A percentile compares a stretch with the other conserved stretches of the same genome.
Evolutionary conservation across 2,113 vertebrate genomes (phyloP).

Genomic region (Tautogolabrus adspersus): DNA sequence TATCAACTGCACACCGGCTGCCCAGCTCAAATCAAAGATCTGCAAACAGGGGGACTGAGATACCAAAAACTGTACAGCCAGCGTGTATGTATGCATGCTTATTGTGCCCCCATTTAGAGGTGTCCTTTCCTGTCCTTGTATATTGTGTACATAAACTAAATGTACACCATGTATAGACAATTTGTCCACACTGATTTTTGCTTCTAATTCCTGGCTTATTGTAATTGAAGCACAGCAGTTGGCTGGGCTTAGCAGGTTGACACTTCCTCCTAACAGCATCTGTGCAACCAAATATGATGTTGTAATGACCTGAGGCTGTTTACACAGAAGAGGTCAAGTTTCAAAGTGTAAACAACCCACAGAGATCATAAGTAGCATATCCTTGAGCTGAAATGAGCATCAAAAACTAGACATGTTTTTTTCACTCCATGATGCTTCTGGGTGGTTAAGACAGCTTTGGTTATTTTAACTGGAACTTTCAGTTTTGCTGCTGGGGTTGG

Average conservation of each 20-base stretch:
- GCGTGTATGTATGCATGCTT: background rate
- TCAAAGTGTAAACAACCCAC: slow-evolving; percentile 27
- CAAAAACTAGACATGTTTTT: background rate
- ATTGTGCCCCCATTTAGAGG: background rate
- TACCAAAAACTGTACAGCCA: background rate
- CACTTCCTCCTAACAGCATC: slow-evolving; percentile 21
- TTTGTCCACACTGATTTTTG: slow-evolving; percentile 2
- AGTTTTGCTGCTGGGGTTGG: no score
- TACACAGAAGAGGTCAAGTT: slow-evolving; percentile 15
- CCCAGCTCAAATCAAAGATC: slow-evolving; percentile 28
- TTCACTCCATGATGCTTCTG: background rate
- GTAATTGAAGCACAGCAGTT: slow-evolving; percentile 8
- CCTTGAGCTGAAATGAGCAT: background rate
- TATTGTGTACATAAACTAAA: background rate
- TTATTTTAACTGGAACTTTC: background rate
- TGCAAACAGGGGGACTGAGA: background rate
- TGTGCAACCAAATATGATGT: slow-evolving; percentile 23
- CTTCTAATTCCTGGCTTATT: background rate
- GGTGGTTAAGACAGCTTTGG: background rate
- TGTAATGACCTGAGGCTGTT: slow-evolving; percentile 42
- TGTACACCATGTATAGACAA: background rate
- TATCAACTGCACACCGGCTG: slow-evolving; percentile 22
- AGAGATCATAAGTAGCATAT: slow-evolving; percentile 5
- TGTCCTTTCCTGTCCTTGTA: background rate
- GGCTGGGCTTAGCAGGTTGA: slow-evolving; percentile 6